These are phyloP conservation scores for Abscondita cerata DNA, from an alignment of 2,888 invertebrate genomes.

Conservation along the genomic window DNA sequence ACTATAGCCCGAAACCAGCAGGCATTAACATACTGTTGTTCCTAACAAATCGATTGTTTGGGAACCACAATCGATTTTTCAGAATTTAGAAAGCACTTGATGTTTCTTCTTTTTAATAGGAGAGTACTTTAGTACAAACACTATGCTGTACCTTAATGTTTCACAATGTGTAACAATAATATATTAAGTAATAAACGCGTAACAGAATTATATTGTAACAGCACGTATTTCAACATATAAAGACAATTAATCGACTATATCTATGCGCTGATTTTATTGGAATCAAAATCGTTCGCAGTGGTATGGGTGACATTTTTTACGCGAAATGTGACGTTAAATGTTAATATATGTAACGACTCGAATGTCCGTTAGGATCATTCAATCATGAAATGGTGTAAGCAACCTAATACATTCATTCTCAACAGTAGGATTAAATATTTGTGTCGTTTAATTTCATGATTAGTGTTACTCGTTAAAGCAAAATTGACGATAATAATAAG, in stretches of 20 bases:
- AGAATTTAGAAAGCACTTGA: constrained; percentile 13
- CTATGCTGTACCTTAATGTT: constrained; percentile 53
- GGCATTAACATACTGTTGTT: constrained; percentile 19
- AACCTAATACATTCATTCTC: constrained; percentile 27
- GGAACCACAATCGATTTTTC: constrained; percentile 52
- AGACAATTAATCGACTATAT: constrained; percentile 30
- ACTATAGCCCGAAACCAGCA: constrained; percentile 38
- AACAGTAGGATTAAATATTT: constrained; percentile 15
- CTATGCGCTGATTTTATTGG: constrained; percentile 30
- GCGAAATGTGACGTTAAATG: constrained; percentile 14
- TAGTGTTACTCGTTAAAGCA: constrained; percentile 21
- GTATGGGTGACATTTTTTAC: constrained; percentile 56
- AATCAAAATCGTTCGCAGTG: constrained; percentile 32
- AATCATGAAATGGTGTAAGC: constrained; percentile 22
- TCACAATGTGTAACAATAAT: constrained; percentile 58
- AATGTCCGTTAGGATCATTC: background rate
- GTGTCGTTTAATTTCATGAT: constrained; percentile 5
- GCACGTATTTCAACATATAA: constrained; percentile 45
- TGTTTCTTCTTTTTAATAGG: background rate
- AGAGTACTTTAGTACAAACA: constrained; percentile 42
- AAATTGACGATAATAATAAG: constrained; percentile 16
- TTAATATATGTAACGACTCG: constrained; percentile 3
- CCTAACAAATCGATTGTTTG: constrained; percentile 50
- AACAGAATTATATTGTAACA: constrained; percentile 48
- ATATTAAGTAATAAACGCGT: constrained; percentile 45